Evolutionary conservation across 2,113 vertebrate species (phyloP).

Genomic region (Baryphthengus martii): DNA sequence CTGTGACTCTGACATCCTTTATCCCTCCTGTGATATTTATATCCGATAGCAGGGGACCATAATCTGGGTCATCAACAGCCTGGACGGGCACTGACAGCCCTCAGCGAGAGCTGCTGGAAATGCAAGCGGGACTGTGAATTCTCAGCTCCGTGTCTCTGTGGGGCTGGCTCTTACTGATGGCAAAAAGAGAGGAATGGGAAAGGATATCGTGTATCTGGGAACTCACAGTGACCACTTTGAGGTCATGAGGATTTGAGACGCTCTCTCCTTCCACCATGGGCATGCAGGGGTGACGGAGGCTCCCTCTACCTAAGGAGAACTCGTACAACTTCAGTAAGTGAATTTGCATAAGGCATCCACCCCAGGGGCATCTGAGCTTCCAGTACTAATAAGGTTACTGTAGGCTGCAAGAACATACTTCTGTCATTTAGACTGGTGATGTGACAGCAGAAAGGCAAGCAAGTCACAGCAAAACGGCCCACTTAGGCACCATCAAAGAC

Average conservation of each 20-base stretch:
- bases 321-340: background rate
- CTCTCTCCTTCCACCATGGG: background rate
- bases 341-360: background rate
- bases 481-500: background rate
- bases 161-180: background rate
- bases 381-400: background rate
- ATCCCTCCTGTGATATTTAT: background rate
- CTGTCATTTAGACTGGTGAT: background rate
- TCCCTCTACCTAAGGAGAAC: background rate
- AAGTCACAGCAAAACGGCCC: background rate
- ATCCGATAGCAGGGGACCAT: background rate
- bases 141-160: rapidly evolving
- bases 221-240: background rate
- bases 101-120: background rate
- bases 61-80: constrained; percentile 26
- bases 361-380: background rate
- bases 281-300: background rate
- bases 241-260: background rate
- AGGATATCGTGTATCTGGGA: background rate
- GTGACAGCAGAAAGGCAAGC: background rate
- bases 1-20: background rate
- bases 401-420: background rate
- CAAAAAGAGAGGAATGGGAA: background rate
- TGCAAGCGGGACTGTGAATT: background rate
- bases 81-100: background rate